Base-by-base conservation (phyloP, 1,140 invertebrate species). In the Drosophila orosa region DNA sequence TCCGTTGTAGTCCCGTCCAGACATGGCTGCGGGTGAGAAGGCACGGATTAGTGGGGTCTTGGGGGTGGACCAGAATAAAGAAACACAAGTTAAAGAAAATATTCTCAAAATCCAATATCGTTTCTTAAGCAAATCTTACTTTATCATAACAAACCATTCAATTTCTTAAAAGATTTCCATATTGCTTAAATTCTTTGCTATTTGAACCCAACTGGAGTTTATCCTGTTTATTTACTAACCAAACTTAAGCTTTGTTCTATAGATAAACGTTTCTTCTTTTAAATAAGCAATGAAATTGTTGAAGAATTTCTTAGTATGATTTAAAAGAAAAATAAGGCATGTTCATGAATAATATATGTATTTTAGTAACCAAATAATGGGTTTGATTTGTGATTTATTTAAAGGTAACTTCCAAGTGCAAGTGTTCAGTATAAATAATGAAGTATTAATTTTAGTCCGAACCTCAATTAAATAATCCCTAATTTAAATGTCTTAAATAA, bases 1-100 rank as follows among this genome's bases (percentile, higher is more conserved):
- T 8, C 80, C 80, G 17, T 84, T 79, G 59, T 84, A 69, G 33
- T 79, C 80, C 17, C 65, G 31, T 29, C 40, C 57, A 33, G 75
- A 72, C 75, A 72, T 78, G 17, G 17, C 63, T 61, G 35, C 3
- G 29, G 62, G 1, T 5, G 17, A n/a, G n/a, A 42, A 13, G n/a
- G 15, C 2, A 10, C 0, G 24, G 8, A 31, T 19, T 13, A 31
- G 6, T 13, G 27, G 3, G 5, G 3, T 9, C 7, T 47, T 1
- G 44, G 13, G 37, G 8, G 8, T 3, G 7, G 15, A 17, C 17
- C 5, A 37, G 35, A 39, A 27, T 17, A 10, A n/a, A 2, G 0
- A 15, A 52, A 9, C 4, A 15, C 33, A 50, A 33, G 15, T 15
- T 50, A 2, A 1, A 27, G n/a, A 29, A 5, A 6, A 40, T 40